Evolutionary conservation across 2,113 vertebrate genomes (phyloP).

Genomic region (Galeopterus variegatus): DNA sequence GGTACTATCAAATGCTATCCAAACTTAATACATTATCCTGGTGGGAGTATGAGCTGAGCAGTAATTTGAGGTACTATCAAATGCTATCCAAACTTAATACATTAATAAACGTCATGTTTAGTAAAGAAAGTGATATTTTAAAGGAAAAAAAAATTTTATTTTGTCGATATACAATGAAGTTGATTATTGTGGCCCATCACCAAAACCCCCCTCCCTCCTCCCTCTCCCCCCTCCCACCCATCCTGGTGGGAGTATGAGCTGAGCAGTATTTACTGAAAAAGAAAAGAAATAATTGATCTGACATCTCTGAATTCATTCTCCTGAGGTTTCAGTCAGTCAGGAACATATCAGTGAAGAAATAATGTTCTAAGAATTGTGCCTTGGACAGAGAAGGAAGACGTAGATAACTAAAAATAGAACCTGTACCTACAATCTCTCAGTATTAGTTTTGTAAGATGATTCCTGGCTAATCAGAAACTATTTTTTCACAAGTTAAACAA

Average conservation of each 20-base stretch:
- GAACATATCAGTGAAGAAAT: neutral
- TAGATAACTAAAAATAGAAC: neutral
- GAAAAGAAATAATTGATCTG: constrained; percentile 32
- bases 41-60: too few relatives aligned
- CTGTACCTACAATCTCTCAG: neutral
- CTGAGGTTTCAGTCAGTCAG: neutral
- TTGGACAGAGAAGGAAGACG: neutral
- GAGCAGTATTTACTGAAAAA: constrained; percentile 7
- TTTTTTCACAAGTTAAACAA: neutral
- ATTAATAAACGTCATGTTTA: too few relatives aligned
- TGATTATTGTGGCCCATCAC: too few relatives aligned
- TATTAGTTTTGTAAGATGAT: neutral
- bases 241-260: neutral
- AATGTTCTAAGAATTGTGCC: neutral
- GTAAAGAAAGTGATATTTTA: too few relatives aligned
- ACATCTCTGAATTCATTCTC: constrained; percentile 31
- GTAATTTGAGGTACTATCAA: neutral
- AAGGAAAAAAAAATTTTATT: too few relatives aligned
- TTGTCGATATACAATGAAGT: too few relatives aligned
- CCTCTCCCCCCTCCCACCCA: too few relatives aligned
- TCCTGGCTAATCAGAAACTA: neutral
- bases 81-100: neutral
- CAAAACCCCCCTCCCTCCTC: too few relatives aligned
- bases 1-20: neutral
- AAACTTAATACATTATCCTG: constrained; percentile 5